Conservation (phyloP, 2,797 vertebrate genomes). For the Oreortyx pictus region DNA sequence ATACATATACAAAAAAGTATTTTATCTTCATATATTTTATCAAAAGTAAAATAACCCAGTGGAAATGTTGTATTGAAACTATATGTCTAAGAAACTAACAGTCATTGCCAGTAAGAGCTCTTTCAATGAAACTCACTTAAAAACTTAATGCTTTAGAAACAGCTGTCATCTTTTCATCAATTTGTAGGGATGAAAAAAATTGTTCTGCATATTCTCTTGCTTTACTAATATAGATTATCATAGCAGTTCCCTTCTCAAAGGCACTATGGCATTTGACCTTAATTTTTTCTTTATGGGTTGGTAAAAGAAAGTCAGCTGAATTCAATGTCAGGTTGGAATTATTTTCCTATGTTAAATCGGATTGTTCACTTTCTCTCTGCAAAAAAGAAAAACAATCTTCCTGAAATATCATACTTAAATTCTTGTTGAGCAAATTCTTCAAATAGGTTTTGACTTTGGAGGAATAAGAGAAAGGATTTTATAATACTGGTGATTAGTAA, state of each 20-base stretch:
- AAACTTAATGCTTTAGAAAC: not conserved
- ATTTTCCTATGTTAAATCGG: not conserved
- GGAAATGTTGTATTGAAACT: not conserved
- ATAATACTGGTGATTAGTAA: not conserved
- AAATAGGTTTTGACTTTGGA: not conserved
- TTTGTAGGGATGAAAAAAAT: not conserved
- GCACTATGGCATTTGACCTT: not conserved
- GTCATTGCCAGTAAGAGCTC: not conserved
- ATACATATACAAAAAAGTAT: not conserved
- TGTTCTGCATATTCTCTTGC: not conserved
- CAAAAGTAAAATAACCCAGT: not conserved
- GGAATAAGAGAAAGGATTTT: not conserved
- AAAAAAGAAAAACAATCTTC: not conserved
- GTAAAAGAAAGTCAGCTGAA: slow-evolving; percentile 21
- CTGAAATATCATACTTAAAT: not conserved
- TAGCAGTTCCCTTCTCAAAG: slow-evolving; percentile 13
- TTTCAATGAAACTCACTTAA: slow-evolving; percentile 10
- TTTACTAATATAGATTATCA: slow-evolving; percentile 28
- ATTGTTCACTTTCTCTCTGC: not conserved
- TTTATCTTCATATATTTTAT: not conserved
- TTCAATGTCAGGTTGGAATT: not conserved
- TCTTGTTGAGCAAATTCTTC: not conserved
- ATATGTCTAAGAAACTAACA: not conserved
- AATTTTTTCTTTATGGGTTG: not conserved
- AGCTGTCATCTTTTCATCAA: not conserved